Base-by-base conservation (phyloP, 2,888 invertebrate species). In the Polymixis flavicincta region DNA sequence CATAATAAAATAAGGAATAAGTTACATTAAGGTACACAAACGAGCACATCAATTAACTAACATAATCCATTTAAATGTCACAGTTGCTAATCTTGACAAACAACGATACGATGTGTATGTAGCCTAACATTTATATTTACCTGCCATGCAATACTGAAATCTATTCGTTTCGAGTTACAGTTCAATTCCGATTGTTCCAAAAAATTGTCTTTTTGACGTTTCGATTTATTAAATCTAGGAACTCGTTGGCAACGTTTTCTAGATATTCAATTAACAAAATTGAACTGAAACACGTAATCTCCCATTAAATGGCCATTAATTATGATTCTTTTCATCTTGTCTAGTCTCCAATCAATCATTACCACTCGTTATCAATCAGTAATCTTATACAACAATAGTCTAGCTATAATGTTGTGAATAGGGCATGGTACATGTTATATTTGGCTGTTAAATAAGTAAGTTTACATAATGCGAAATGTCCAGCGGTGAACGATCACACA, bases 11-110 rank as follows among this genome's bases (percentile, higher is more conserved):
- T 71, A 78, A 71, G 57, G 59, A 83, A 76, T 76, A 76, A 77
- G 64, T 70, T 72, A 79, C 75, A 83, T 71, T 67, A 65, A 74
- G 68, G 80, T 80, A 75, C 76, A 81, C 50, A 52, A 84, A 80
- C 13, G 42, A 76, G 66, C 52, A 77, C 54, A 17, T 68, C 54
- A 59, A 57, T 71, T 64, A 68, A 61, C 37, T 9, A 76, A 59
- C 32, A 48, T 37, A 61, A 60, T 57, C 57, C 57, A 57, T 64
- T 67, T 0, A 57, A 59, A 71, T 45, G 57, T 70, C 52, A 59
- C 9, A 60, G 42, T 69, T 48, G 19, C 17, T 3, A 68, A 67
- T 32, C 14, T 61, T 61, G 25, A 60, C 28, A 9, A 68, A 66
- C 11, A 45, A 77, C 11, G 13, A 60, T n/a, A 68, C 45, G 65